Evolutionary conservation across 2,888 invertebrate species (phyloP).

Genomic region (Lingula anatina): DNA sequence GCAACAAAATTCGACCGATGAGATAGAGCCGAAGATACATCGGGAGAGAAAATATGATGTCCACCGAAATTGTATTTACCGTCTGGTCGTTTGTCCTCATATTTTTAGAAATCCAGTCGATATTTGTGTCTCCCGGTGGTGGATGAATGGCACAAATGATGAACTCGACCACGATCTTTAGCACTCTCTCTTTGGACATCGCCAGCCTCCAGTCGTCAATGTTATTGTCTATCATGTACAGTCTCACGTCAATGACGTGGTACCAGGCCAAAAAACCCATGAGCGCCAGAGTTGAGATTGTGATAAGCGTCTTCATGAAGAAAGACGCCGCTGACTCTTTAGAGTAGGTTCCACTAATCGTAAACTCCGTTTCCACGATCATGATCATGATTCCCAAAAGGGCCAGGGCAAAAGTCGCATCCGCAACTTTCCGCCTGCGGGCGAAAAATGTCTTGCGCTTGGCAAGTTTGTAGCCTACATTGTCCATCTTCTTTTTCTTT

Average conservation of each 20-base stretch:
- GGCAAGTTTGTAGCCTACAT: constrained; percentile 46
- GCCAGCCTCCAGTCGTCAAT: constrained; percentile 49
- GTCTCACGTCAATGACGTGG: constrained; percentile 39
- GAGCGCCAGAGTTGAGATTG: constrained; percentile 39
- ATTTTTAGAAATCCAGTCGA: constrained; percentile 27
- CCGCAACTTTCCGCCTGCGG: constrained; percentile 34
- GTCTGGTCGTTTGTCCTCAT: constrained; percentile 12
- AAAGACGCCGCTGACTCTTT: constrained; percentile 24
- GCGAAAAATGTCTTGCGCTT: constrained; percentile 42
- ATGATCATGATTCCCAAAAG: constrained; percentile 42
- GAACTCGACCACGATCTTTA: constrained; percentile 70
- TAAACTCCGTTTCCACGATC: constrained; percentile 44
- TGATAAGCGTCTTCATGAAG: constrained; percentile 37
- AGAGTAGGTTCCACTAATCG: constrained; percentile 22
- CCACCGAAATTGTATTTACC: constrained; percentile 19
- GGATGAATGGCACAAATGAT: constrained; percentile 46
- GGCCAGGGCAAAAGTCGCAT: constrained; percentile 37
- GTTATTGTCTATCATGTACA: constrained; percentile 47
- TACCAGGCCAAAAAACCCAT: constrained; percentile 43
- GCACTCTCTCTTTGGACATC: constrained; percentile 27
- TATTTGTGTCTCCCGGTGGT: constrained; percentile 36
- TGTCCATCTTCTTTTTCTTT: constrained; percentile 26
- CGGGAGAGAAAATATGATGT: constrained; percentile 44
- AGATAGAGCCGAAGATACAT: constrained; percentile 47
- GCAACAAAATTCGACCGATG: constrained; percentile 43